These are phyloP conservation scores for Plumapathes pennacea DNA, from an alignment of 92 coral and sea anemone species.

Conservation along the genomic window DNA sequence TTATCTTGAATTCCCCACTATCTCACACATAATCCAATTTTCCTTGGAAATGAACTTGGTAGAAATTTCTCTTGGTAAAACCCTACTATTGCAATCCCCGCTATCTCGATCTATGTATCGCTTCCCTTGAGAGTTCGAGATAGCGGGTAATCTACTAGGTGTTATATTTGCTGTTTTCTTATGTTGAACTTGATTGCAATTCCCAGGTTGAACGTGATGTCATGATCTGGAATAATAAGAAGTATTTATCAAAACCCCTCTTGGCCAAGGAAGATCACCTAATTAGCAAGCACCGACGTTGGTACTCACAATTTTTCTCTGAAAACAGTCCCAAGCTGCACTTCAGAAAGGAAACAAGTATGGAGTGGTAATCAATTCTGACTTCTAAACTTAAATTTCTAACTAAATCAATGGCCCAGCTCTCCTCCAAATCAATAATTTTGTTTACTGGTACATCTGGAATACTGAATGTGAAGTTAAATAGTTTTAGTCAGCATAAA, in stretches of 20 bases:
- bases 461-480: no score
- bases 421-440: no score
- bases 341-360: constrained; percentile 18
- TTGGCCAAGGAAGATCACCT: constrained; percentile 88
- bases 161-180: background rate
- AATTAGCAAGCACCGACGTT: constrained; percentile 82
- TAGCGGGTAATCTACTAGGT: background rate
- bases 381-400: no score
- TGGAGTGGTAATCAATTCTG: constrained; percentile 66
- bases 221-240: constrained; percentile 97
- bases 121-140: background rate
- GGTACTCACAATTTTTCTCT: constrained; percentile 93
- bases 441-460: no score
- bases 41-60: background rate
- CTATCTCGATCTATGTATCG: no score
- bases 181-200: background rate
- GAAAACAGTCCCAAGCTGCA: constrained; percentile 85
- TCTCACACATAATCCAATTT: background rate
- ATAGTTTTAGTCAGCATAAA: no score
- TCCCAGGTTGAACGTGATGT: constrained; percentile 88
- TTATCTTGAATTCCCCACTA: no score
- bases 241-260: constrained; percentile 62
- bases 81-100: no score
- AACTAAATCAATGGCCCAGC: no score
- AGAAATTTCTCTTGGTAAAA: background rate